Base-by-base conservation (phyloP, 2,888 invertebrate genomes). In the Druceiella hillmani region DNA sequence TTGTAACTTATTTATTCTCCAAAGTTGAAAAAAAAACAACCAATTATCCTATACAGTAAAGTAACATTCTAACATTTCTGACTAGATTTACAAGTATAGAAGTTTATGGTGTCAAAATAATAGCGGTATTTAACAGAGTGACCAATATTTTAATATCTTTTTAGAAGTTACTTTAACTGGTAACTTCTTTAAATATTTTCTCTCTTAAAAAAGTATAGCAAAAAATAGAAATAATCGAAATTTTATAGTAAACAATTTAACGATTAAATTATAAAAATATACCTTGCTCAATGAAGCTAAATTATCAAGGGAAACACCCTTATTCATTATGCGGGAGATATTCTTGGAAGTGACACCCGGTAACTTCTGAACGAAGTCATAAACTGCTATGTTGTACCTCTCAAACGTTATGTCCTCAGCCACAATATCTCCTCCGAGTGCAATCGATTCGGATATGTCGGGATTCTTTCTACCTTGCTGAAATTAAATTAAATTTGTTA, bases 261-360 rank as follows among this genome's bases (percentile, higher is more conserved):
- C 9, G 14, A n/a, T 16, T n/a, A 13, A 29, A 16, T 10, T 16
- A 36, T 3, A 20, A 11, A 14, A 17, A 45, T 44, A 43, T 59
- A 81, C 82, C 66, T 78, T 63, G 13, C 67, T 68, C 42, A 80
- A 61, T 43, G 70, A 71, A 28, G 78, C 64, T 26, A 84, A 59
- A 53, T 81, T 69, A 49, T 80, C 78, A 41, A 93, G 58, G 36
- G 79, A 81, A 34, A 73, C 61, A 3, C 83, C 86, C 53, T 81
- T 79, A 49, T 86, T 83, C 67, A 97, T 73, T 37, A 97, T 66
- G 9, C 70, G 56, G 36, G 81, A 75, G 3, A 92, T 77, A 63
- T 95, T 97, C 61, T 89, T 91, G 0, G 88, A 81, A 45, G 82
- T 85, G 3, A 95, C 78, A 5, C 95, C 95, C 0, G 95, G 94